These are phyloP conservation scores for Baryphthengus martii DNA, from an alignment of 2,113 vertebrate genomes.

Conservation along the genomic window DNA sequence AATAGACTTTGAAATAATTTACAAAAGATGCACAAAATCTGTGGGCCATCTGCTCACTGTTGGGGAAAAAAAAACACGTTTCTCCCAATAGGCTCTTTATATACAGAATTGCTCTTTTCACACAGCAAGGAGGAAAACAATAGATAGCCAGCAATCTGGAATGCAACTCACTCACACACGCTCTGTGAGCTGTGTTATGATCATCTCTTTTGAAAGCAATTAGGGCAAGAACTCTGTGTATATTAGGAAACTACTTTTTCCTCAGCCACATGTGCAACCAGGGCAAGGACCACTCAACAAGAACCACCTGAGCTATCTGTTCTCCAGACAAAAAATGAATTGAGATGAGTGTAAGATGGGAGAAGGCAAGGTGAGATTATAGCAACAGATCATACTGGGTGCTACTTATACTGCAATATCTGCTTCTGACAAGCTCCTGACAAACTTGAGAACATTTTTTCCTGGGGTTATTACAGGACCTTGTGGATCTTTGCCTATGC, in stretches of 20 bases:
- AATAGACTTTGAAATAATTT: conserved; percentile 89
- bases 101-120: conserved; percentile 62
- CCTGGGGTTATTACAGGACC: not conserved
- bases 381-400: not conserved
- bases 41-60: conserved; percentile 82
- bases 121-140: conserved; percentile 39
- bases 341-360: not conserved
- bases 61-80: conserved; percentile 65
- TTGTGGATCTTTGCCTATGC: not conserved
- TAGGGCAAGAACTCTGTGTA: not conserved
- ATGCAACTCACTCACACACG: conserved; percentile 1
- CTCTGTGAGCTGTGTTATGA: not conserved
- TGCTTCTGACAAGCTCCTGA: not conserved
- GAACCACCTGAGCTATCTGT: not conserved
- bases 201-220: not conserved
- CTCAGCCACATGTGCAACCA: not conserved
- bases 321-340: not conserved
- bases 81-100: conserved; percentile 68
- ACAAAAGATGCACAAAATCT: conserved; percentile 88
- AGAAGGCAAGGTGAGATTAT: not conserved
- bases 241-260: not conserved
- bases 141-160: conserved; percentile 11
- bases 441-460: not conserved
- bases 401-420: not conserved
- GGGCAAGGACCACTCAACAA: not conserved